Percentiles rank a stretch among this genome's conserved stretches.
Conservation (phyloP, 2,797 vertebrate species). For the Pristis pectinata region DNA sequence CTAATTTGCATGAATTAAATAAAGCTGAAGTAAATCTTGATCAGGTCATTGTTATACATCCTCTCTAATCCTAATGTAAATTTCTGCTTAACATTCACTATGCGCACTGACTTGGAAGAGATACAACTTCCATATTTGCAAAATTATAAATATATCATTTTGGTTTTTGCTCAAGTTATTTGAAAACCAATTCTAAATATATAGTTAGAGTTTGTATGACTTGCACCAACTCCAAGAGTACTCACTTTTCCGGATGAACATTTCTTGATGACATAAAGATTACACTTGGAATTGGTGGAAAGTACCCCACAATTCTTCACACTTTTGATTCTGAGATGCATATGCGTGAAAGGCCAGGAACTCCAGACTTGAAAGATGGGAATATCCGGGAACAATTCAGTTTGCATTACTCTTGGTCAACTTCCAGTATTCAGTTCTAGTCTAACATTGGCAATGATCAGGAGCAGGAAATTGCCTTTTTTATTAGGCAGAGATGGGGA, state of each 20-base stretch:
- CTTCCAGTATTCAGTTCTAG: not conserved
- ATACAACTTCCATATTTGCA: slow-evolving; percentile 13
- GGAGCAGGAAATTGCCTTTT: not conserved
- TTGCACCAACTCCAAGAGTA: not conserved
- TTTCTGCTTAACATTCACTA: not conserved
- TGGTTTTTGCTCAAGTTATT: not conserved
- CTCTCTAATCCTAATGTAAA: slow-evolving; percentile 17
- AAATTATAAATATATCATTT: slow-evolving; percentile 19
- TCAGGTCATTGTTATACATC: slow-evolving; percentile 24
- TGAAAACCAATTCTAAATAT: slow-evolving; percentile 17
- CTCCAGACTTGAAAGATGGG: not conserved
- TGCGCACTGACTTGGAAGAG: not conserved
- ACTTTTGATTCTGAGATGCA: not conserved
- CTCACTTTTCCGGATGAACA: not conserved
- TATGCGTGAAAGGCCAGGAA: not conserved
- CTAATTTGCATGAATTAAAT: slow-evolving; percentile 37
- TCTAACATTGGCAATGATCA: not conserved
- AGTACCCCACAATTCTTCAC: not conserved
- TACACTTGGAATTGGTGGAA: not conserved
- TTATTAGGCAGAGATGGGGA: not conserved
- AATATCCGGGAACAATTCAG: not conserved
- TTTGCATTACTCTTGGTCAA: not conserved
- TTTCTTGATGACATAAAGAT: not conserved
- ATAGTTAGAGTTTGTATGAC: not conserved
- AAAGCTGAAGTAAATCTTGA: slow-evolving; percentile 17